Evolutionary conservation across 2,113 vertebrate species (phyloP).

Genomic region (Myrmecophaga tridactyla): DNA sequence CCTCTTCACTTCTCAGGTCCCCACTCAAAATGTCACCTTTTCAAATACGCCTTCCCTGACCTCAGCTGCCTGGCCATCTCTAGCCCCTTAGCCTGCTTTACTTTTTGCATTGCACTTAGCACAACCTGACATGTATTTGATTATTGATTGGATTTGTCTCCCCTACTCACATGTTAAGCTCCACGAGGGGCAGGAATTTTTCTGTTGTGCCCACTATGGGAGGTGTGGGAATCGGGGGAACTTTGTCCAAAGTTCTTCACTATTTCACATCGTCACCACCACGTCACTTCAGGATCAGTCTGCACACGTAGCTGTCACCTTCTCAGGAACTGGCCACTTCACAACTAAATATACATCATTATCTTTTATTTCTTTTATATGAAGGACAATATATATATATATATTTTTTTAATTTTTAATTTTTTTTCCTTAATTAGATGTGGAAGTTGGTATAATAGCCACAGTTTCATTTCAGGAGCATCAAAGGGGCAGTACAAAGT

Average conservation of each 20-base stretch:
- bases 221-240: not conserved
- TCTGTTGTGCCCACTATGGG: not conserved
- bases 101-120: not conserved
- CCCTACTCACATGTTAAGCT: not conserved
- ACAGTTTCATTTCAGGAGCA: not conserved
- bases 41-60: not conserved
- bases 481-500: not conserved
- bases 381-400: not conserved
- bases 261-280: not conserved
- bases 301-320: not conserved
- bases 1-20: not conserved
- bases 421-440: not conserved
- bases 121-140: not conserved
- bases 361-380: not conserved
- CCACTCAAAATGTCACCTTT: not conserved
- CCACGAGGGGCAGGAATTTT: not conserved
- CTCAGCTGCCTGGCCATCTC: not conserved
- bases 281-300: not conserved
- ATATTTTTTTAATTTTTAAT: not conserved
- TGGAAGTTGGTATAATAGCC: not conserved
- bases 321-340: not conserved
- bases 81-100: not conserved
- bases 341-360: not conserved
- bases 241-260: not conserved
- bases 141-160: not conserved